These are phyloP conservation scores for Argopecten irradians DNA, from an alignment of 1,140 invertebrate genomes.

Conservation along the genomic window DNA sequence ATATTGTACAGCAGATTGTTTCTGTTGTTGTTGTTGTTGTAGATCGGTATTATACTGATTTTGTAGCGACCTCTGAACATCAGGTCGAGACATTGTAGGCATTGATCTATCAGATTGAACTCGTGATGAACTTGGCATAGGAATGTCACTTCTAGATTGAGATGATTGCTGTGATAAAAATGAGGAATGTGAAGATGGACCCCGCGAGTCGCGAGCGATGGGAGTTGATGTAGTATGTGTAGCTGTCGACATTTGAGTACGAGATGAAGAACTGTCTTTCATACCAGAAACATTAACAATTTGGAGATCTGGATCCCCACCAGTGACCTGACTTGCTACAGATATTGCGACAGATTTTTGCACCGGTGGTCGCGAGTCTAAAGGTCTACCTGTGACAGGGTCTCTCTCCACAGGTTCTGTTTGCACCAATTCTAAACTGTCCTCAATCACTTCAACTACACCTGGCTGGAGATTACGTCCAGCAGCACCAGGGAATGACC, in stretches of 20 bases:
- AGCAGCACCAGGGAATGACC: neutral
- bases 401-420: slow-evolving; percentile 38
- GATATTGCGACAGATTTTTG: slow-evolving; percentile 41
- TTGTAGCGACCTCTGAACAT: neutral
- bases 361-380: neutral
- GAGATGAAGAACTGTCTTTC: neutral
- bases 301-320: slow-evolving; percentile 23
- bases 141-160: slow-evolving; percentile 7
- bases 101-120: neutral
- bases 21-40: neutral
- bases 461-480: slow-evolving; percentile 33
- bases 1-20: neutral
- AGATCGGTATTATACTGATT: neutral
- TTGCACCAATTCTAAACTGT: slow-evolving; percentile 51
- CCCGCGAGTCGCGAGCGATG: neutral
- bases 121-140: slow-evolving; percentile 8
- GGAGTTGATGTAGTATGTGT: neutral
- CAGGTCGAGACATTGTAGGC: neutral
- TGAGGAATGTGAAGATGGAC: neutral
- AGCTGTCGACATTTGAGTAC: neutral
- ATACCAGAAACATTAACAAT: slow-evolving; percentile 31
- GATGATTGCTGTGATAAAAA: neutral
- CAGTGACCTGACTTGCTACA: slow-evolving; percentile 35
- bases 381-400: slow-evolving; percentile 1
- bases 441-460: slow-evolving; percentile 45